These are phyloP conservation scores for Sarcophaga rosellei DNA, from an alignment of 2,888 invertebrate species.

Conservation along the genomic window DNA sequence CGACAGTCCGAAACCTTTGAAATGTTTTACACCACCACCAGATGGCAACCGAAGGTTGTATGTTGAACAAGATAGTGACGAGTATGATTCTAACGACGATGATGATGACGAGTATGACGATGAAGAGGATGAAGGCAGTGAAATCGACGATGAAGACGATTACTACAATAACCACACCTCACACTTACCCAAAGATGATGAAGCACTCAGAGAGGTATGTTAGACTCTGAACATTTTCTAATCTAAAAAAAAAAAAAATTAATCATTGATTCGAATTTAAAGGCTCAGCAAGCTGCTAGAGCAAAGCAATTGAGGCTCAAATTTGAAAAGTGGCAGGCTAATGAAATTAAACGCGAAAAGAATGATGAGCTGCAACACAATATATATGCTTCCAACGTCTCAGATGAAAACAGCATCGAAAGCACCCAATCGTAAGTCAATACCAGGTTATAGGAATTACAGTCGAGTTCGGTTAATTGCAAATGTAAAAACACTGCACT, in stretches of 20 bases:
- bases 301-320: conserved; percentile 92
- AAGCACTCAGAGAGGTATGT: conserved; percentile 85
- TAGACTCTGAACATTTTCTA: background rate
- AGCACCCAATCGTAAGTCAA: conserved; percentile 88
- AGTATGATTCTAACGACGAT: conserved; percentile 74
- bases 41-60: conserved; percentile 82
- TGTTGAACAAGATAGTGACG: conserved; percentile 81
- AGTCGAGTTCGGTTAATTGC: background rate
- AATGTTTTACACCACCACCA: conserved; percentile 94
- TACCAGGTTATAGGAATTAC: too few relatives aligned
- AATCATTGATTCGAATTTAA: background rate
- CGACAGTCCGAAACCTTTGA: conserved; percentile 89
- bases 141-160: conserved; percentile 82
- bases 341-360: conserved; percentile 84
- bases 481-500: background rate
- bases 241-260: background rate
- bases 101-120: conserved; percentile 78
- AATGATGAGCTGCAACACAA: conserved; percentile 80
- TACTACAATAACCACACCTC: conserved; percentile 78
- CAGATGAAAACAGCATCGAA: conserved; percentile 90
- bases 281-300: conserved; percentile 89
- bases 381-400: conserved; percentile 78
- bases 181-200: conserved; percentile 83
- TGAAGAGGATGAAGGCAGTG: conserved; percentile 82
- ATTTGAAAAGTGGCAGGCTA: conserved; percentile 93